Conservation (phyloP, 30 jellyfish, hydroid and myxozoan genomes). For the Pelagia noctiluca region DNA sequence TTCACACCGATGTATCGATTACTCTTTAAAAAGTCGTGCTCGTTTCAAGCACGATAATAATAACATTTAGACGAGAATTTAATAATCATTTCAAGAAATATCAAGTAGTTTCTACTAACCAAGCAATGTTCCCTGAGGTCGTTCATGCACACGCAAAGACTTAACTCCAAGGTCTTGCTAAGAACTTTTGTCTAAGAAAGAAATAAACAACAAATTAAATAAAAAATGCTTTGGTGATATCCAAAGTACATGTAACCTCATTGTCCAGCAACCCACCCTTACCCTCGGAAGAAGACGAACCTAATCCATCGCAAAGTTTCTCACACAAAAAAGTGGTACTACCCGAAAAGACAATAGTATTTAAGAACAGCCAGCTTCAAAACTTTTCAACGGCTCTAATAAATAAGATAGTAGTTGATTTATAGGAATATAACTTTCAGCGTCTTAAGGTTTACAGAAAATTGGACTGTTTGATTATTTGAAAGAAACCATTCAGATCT, state of each 20-base stretch:
- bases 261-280: background rate
- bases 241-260: background rate
- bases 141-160: conserved; percentile 46
- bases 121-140: conserved; percentile 37
- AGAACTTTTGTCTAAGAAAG: conserved; percentile 50
- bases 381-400: too few relatives aligned
- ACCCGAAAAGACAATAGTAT: too few relatives aligned
- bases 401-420: too few relatives aligned
- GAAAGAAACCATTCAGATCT: too few relatives aligned
- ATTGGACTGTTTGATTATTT: too few relatives aligned
- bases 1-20: too few relatives aligned
- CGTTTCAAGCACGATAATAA: background rate
- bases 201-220: background rate
- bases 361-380: too few relatives aligned
- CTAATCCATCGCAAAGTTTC: too few relatives aligned
- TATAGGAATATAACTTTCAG: too few relatives aligned
- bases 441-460: too few relatives aligned
- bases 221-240: background rate
- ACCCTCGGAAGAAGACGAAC: too few relatives aligned
- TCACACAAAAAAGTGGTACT: too few relatives aligned
- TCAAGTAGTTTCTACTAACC: conserved; percentile 19
- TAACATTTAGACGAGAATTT: background rate
- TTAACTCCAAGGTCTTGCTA: conserved; percentile 61
- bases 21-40: background rate
- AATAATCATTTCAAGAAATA: background rate